Evolutionary conservation across 2,888 invertebrate species (phyloP).

Genomic region (Tridacna gigas): DNA sequence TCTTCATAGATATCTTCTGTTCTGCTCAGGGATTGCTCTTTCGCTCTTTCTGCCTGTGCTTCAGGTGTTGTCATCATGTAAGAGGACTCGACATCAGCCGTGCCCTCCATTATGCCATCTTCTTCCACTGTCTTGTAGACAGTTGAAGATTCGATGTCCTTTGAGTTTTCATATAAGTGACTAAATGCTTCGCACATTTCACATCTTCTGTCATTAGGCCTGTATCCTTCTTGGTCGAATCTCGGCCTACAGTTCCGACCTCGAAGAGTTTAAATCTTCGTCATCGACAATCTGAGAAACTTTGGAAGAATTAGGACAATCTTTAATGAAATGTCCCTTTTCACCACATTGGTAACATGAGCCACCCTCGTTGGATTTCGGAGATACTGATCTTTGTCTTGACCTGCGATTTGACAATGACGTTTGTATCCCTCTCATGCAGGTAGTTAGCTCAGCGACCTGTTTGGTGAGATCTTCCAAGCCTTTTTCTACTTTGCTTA

Average conservation of each 20-base stretch:
- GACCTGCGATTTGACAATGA: neutral
- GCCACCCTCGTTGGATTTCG: neutral
- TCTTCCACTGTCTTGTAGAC: neutral
- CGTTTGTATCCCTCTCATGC: neutral
- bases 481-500: neutral
- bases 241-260: too few species aligned
- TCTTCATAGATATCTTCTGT: too few species aligned
- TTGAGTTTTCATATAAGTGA: neutral
- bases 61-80: too few species aligned
- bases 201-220: neutral
- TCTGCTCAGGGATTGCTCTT: too few species aligned
- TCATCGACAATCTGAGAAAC: neutral
- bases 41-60: too few species aligned
- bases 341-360: too few species aligned
- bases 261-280: too few species aligned
- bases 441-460: neutral
- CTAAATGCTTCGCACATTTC: neutral
- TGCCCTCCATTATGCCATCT: too few species aligned
- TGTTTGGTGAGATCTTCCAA: neutral
- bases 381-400: neutral
- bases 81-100: neutral
- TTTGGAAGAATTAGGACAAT: neutral
- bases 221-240: neutral
- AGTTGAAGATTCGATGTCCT: neutral
- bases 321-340: too few species aligned